Evolutionary conservation across 2,888 invertebrate species (phyloP).

Genomic region (Cheilosia vernalis): DNA sequence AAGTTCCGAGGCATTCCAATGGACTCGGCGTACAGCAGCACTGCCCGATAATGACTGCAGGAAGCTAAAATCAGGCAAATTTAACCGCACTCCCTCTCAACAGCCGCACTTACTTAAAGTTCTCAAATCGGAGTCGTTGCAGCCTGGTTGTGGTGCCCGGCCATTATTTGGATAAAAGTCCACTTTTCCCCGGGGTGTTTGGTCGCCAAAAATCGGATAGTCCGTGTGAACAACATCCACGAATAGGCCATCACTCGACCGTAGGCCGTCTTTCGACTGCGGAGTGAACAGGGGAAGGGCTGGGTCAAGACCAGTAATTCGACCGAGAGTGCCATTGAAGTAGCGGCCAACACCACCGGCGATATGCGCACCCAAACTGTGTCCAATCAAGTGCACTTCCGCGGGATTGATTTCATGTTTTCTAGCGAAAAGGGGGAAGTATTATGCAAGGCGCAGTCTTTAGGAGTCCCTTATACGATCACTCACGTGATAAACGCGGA

Average conservation of each 20-base stretch:
- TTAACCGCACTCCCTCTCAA: neutral
- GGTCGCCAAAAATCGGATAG: slow-evolving; percentile 81
- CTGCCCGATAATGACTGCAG: slow-evolving; percentile 82
- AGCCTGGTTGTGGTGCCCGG: slow-evolving; percentile 81
- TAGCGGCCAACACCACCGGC: slow-evolving; percentile 80
- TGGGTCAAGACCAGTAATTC: slow-evolving; percentile 82
- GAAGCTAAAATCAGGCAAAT: slow-evolving; percentile 69
- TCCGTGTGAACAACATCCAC: slow-evolving; percentile 83
- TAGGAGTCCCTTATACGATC: too few species aligned
- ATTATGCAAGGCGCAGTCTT: neutral
- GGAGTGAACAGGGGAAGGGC: slow-evolving; percentile 81
- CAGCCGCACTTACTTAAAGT: slow-evolving; percentile 77
- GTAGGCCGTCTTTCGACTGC: slow-evolving; percentile 79
- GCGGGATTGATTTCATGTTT: slow-evolving; percentile 74
- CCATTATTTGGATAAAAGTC: slow-evolving; percentile 83
- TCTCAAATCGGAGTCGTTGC: slow-evolving; percentile 80
- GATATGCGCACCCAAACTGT: slow-evolving; percentile 82
- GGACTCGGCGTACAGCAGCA: slow-evolving; percentile 81
- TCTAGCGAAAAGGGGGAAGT: slow-evolving; percentile 55
- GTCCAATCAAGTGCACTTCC: slow-evolving; percentile 81
- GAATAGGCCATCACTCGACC: slow-evolving; percentile 78
- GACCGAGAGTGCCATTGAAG: slow-evolving; percentile 80
- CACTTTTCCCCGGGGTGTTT: slow-evolving; percentile 79
- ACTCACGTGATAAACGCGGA: slow-evolving; percentile 39
- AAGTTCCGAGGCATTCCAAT: slow-evolving; percentile 80